These are phyloP conservation scores for Tetheella fluctuosa DNA, from an alignment of 2,888 invertebrate genomes.

Conservation along the genomic window DNA sequence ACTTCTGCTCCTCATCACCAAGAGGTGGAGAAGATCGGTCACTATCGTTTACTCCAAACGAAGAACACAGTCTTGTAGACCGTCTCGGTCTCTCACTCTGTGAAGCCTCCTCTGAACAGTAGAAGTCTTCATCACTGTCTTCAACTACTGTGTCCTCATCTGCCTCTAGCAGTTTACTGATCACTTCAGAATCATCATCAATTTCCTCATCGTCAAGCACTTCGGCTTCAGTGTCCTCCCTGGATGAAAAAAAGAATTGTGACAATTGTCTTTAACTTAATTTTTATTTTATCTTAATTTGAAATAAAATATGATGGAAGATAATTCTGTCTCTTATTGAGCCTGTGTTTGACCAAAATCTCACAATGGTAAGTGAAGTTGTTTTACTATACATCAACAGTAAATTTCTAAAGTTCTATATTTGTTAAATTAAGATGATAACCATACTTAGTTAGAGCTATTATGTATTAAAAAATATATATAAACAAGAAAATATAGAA, in stretches of 20 bases:
- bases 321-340: no score
- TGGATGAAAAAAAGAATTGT: constrained; percentile 18
- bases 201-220: constrained; percentile 57
- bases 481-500: no score
- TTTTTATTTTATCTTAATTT: no score
- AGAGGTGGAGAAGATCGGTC: constrained; percentile 41
- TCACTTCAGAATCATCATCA: constrained; percentile 72
- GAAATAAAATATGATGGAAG: no score
- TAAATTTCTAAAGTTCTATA: no score
- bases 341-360: no score
- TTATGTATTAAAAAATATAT: no score
- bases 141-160: constrained; percentile 51
- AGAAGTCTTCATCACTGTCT: constrained; percentile 60
- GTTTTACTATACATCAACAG: no score
- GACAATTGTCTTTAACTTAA: no score
- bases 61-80: constrained; percentile 56
- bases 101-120: constrained; percentile 48
- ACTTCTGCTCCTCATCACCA: constrained; percentile 52
- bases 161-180: constrained; percentile 70
- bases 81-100: constrained; percentile 51
- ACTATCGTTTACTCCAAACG: constrained; percentile 48
- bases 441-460: no score
- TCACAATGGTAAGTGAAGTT: no score
- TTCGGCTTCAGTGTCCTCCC: constrained; percentile 42
- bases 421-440: no score